These are phyloP conservation scores for Metellina segmentata DNA, from an alignment of 2,888 invertebrate genomes.

Conservation along the genomic window DNA sequence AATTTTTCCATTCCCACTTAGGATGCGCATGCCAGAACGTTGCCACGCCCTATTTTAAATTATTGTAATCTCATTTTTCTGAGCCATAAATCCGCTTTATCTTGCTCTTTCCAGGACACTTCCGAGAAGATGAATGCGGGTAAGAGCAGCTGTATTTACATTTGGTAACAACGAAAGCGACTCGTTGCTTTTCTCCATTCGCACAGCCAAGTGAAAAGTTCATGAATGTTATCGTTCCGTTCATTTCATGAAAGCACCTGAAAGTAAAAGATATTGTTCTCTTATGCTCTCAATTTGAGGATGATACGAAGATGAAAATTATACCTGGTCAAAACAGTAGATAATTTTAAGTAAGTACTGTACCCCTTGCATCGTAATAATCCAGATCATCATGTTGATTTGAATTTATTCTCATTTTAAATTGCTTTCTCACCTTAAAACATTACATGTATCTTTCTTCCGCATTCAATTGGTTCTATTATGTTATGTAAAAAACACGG, in stretches of 20 bases:
- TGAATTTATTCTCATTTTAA: too few relatives aligned
- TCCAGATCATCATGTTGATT: too few relatives aligned
- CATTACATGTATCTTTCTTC: too few relatives aligned
- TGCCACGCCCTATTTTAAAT: neutral
- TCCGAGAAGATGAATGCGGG: neutral
- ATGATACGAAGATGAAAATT: neutral
- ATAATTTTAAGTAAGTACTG: too few relatives aligned
- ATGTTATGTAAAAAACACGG: too few relatives aligned
- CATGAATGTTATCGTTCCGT: neutral
- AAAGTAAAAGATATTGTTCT: neutral
- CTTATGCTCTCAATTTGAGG: neutral
- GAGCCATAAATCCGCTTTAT: neutral
- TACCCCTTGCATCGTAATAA: too few relatives aligned
- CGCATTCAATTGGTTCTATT: too few relatives aligned
- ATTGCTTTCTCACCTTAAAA: too few relatives aligned
- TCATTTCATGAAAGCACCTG: neutral
- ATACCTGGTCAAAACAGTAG: neutral
- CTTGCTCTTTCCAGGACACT: neutral
- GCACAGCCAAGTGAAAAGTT: neutral
- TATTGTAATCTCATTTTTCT: neutral
- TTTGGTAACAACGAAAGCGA: neutral
- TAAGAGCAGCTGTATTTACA: neutral
- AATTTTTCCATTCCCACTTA: too few relatives aligned
- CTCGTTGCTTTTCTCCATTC: neutral
- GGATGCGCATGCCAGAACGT: neutral